Conservation (phyloP, 2,113 vertebrate species). For the Tupaia tana region DNA sequence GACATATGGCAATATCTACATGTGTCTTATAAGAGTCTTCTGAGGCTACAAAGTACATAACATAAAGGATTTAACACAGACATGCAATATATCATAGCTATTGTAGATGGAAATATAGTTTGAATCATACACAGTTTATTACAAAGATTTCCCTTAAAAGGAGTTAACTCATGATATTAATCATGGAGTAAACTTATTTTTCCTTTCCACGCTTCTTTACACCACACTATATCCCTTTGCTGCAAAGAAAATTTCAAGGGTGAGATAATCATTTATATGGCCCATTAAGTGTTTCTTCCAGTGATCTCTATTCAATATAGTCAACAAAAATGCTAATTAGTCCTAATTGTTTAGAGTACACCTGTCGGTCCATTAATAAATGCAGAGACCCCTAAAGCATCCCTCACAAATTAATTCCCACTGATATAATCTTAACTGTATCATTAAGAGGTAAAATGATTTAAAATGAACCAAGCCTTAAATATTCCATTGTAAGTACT, state of each 20-base stretch:
- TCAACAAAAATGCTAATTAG: slow-evolving; percentile 69
- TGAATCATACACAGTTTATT: background rate
- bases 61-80: background rate
- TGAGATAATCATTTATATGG: slow-evolving; percentile 48
- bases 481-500: background rate
- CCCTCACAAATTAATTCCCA: slow-evolving; percentile 48
- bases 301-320: slow-evolving; percentile 36
- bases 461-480: slow-evolving; percentile 38
- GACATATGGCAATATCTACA: background rate
- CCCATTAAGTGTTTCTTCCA: slow-evolving; percentile 59
- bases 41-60: background rate
- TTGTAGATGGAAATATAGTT: background rate
- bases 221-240: slow-evolving; percentile 9
- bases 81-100: background rate
- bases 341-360: slow-evolving; percentile 67
- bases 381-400: slow-evolving; percentile 33
- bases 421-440: slow-evolving; percentile 35
- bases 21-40: background rate
- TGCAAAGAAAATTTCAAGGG: slow-evolving; percentile 64
- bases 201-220: background rate
- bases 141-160: background rate
- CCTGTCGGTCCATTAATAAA: slow-evolving; percentile 56
- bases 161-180: background rate
- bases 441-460: slow-evolving; percentile 31
- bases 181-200: background rate